Evolutionary conservation across 2,888 invertebrate genomes (phyloP).

Genomic region (Ophion slaviceki): DNA sequence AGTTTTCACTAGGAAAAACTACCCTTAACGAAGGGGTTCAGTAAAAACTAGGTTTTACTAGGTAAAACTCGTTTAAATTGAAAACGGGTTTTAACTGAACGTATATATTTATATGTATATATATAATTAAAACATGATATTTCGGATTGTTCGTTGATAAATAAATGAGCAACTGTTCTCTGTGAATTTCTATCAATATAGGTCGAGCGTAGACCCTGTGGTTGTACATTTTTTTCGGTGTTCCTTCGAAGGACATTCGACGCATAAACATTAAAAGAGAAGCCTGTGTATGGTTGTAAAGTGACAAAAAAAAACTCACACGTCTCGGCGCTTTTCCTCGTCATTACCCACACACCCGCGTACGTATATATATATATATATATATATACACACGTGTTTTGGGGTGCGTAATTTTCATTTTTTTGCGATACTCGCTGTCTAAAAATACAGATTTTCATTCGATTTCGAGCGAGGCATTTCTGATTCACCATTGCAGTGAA

Average conservation of each 20-base stretch:
- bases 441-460: conserved; percentile 1
- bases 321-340: not conserved
- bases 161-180: not conserved
- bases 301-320: conserved; percentile 1
- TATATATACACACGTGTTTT: not conserved
- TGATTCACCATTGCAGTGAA: not conserved
- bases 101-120: too few species aligned
- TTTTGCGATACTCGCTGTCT: not conserved
- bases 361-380: not conserved
- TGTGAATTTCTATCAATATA: conserved; percentile 15
- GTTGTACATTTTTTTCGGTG: conserved; percentile 30
- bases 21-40: too few species aligned
- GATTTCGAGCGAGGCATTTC: not conserved
- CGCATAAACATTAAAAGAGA: not conserved
- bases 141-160: conserved; percentile 10
- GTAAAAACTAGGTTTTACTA: not conserved
- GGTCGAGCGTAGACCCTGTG: conserved; percentile 10
- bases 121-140: not conserved
- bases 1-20: too few species aligned
- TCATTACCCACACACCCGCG: not conserved
- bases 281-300: conserved; percentile 10
- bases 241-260: conserved; percentile 11
- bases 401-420: not conserved
- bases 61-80: too few species aligned
- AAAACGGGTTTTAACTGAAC: not conserved